phyloP scores from a whole-genome alignment of 2,888 invertebrate genomes.

The Nephrotoma flavescens region DNA sequence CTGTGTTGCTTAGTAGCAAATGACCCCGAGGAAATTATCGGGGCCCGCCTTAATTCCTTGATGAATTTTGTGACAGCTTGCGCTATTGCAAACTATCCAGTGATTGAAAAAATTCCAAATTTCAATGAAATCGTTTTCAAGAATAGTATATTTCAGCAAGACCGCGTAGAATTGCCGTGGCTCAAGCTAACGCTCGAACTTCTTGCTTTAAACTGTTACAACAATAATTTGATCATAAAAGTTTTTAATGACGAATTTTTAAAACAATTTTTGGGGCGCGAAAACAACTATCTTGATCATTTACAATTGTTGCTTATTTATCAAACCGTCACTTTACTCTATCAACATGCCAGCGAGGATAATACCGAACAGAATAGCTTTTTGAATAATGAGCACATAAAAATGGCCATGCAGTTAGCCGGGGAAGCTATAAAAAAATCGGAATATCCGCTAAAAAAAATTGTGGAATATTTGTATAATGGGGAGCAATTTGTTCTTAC shows the following conservation, averaged over 20 bases:
- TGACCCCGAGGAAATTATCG: constrained; percentile 29
- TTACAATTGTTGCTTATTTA: constrained; percentile 38
- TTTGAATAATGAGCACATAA: background rate
- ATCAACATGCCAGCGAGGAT: constrained; percentile 19
- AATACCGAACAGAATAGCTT: background rate
- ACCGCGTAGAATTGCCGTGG: constrained; percentile 35
- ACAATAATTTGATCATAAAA: constrained; percentile 35
- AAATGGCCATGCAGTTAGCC: background rate
- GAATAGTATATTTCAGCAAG: constrained; percentile 30
- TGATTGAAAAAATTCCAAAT: constrained; percentile 29
- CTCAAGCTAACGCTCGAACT: constrained; percentile 39
- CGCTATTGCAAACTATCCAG: constrained; percentile 41
- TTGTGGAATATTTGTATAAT: constrained; percentile 7
- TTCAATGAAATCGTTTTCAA: constrained; percentile 36
- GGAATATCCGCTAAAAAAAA: background rate
- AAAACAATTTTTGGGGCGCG: constrained; percentile 26
- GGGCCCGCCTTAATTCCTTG: constrained; percentile 31
- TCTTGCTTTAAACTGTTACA: constrained; percentile 42
- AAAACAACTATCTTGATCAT: constrained; percentile 33
- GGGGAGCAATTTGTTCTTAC: constrained; percentile 8
- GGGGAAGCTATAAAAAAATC: background rate
- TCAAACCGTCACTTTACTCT: constrained; percentile 37
- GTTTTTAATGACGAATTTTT: constrained; percentile 39
- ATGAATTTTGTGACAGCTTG: constrained; percentile 38
- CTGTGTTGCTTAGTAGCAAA: constrained; percentile 35